Evolutionary conservation across 1,140 invertebrate genomes (phyloP), one percentile per base, ranked within the genome.

Genomic region (Homarus americanus): DNA sequence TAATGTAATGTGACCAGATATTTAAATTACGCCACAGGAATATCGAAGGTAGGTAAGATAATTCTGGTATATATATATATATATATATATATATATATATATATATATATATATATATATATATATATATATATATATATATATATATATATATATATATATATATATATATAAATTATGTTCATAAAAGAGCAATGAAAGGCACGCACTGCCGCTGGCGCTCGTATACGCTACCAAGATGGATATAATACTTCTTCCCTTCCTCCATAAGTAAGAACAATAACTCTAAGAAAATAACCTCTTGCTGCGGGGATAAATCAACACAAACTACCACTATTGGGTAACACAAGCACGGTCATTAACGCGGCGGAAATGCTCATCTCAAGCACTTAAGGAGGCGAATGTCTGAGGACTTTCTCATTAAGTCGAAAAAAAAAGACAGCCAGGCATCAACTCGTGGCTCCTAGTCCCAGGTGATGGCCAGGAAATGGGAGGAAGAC

Each of bases 11-110:
- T n/a, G n/a, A n/a, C n/a, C n/a, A n/a, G n/a, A n/a, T n/a, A n/a
- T n/a, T n/a, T n/a, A n/a, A n/a, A n/a, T n/a, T n/a, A n/a, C n/a
- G n/a, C n/a, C n/a, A n/a, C n/a, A n/a, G n/a, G n/a, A n/a, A n/a
- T n/a, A n/a, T n/a, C n/a, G n/a, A n/a, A n/a, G n/a, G n/a, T n/a
- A n/a, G n/a, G n/a, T n/a, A n/a, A n/a, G n/a, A 17, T 49, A 49
- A 49, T 49, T 1, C 9, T 1, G 4, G 36, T 5, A 28, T 32
- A 73, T 32, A 73, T 32, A 73, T 32, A 73, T 73, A 73, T 73
- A 73, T 73, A 73, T 73, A 40, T 73, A 73, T 73, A 73, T 73
- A 73, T 73, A 73, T 73, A 73, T 73, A 73, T 73, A 73, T 73
- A 28, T 73, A 73, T 73, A 73, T 73, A 73, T 73, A 73, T 73